Conservation (phyloP, 2,888 invertebrate species). For the Spisula solida region DNA sequence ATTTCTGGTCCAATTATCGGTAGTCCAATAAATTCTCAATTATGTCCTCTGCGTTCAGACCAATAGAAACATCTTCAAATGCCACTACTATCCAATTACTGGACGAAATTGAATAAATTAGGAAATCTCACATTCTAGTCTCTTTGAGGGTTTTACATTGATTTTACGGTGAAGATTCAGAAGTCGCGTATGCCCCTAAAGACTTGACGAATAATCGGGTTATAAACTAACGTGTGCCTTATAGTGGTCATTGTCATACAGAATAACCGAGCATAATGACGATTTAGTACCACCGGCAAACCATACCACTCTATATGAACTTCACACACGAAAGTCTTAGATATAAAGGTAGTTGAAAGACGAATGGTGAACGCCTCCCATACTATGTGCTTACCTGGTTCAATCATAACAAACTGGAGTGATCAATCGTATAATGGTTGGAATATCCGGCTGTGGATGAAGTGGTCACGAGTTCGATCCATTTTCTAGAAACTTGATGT, state of each 20-base stretch:
- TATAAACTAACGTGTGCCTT: not conserved
- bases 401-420: no score
- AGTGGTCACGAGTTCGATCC: no score
- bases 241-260: slow-evolving; percentile 4
- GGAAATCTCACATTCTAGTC: slow-evolving; percentile 20
- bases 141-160: slow-evolving; percentile 15
- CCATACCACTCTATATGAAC: no score
- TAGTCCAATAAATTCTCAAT: not conserved
- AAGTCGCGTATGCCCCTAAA: not conserved
- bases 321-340: no score
- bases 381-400: no score
- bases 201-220: not conserved
- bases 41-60: not conserved
- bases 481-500: no score
- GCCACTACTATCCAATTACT: slow-evolving; percentile 27
- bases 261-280: not conserved
- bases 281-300: not conserved
- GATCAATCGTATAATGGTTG: no score
- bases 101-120: slow-evolving; percentile 31
- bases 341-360: no score
- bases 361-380: no score
- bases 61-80: slow-evolving; percentile 11
- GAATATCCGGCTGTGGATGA: no score
- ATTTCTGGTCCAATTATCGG: not conserved
- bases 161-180: not conserved